Base-by-base conservation (phyloP, 2,797 vertebrate species). In the Epinephelus awoara region DNA sequence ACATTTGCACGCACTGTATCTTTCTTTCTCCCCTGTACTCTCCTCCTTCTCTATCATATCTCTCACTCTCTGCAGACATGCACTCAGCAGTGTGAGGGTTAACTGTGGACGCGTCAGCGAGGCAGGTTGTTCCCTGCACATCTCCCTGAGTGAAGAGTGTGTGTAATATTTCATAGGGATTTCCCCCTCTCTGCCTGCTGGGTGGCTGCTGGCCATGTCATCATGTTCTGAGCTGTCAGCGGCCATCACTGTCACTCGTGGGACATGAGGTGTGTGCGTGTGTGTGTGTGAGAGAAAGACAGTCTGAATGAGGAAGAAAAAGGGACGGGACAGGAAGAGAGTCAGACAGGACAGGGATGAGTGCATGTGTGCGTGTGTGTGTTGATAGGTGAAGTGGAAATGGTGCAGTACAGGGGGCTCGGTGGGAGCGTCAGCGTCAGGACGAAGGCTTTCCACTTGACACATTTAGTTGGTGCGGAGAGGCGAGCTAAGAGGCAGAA, bases 81-180 rank as follows among this genome's bases (percentile, higher is more conserved):
- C 52, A 54, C 38, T 57, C 72, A 49, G 69, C 40, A 71, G 66
- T 17, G 67, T 67, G 54, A 83, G 72, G 75, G 74, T 84, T 88
- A 81, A 88, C 82, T 52, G 46, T 70, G 27, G 67, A 65, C 0
- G 10, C 10, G 17, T 77, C 46, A 79, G 68, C 67, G 49, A 42
- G 49, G 47, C 62, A 58, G 25, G 64, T 67, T 70, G 71, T 70
- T 67, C 46, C 61, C 42, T 42, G 44, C 44, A 57, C 11, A 3
- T 83, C 75, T 88, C 57, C 52, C 58, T 13, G 18, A 67, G 58
- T 84, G 74, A 88, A 85, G 72, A 50, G 34, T 75, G 68, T 71
- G 54, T 71, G 65, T 64, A 34, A 88, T 85, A 85, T 91, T 91
- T 93, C 74, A 87, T 63, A 65, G 89, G 88, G 92, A 83, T 91